Conservation (phyloP, 2,113 vertebrate genomes). For the Larimichthys crocea region DNA sequence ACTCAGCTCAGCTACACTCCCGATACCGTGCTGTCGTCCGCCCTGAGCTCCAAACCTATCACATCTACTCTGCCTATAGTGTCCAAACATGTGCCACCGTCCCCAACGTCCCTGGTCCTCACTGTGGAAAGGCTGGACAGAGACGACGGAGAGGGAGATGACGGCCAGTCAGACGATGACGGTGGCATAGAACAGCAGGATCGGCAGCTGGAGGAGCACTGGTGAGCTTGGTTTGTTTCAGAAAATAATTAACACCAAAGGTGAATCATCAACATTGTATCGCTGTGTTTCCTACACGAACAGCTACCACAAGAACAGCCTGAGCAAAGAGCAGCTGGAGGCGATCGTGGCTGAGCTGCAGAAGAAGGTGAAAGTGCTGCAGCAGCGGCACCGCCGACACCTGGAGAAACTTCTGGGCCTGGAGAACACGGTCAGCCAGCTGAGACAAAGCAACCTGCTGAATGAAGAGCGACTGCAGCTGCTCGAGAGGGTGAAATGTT, state of each 20-base stretch:
- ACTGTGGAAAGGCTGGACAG: conserved; percentile 58
- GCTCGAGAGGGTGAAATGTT: conserved; percentile 73
- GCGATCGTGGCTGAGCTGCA: conserved; percentile 75
- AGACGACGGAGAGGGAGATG: conserved; percentile 39
- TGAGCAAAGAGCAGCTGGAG: conserved; percentile 82
- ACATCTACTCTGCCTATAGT: conserved; percentile 83
- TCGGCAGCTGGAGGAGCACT: conserved; percentile 79
- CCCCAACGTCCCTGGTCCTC: conserved; percentile 40
- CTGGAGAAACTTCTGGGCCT: conserved; percentile 83
- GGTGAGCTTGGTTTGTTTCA: conserved; percentile 59
- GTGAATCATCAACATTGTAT: too few species aligned
- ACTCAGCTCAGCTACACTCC: conserved; percentile 50
- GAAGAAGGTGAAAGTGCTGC: conserved; percentile 83
- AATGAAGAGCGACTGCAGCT: conserved; percentile 78
- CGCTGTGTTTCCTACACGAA: neutral
- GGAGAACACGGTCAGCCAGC: conserved; percentile 83
- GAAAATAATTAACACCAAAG: too few species aligned
- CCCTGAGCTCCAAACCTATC: conserved; percentile 81
- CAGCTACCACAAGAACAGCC: conserved; percentile 82
- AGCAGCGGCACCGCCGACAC: conserved; percentile 83
- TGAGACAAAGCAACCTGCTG: conserved; percentile 79
- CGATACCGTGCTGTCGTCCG: conserved; percentile 79
- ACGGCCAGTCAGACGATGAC: conserved; percentile 43
- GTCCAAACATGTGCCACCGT: conserved; percentile 68
- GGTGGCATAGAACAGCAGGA: conserved; percentile 35